Base-by-base conservation (phyloP, 2,888 invertebrate genomes). In the Cyclophora punctaria region DNA sequence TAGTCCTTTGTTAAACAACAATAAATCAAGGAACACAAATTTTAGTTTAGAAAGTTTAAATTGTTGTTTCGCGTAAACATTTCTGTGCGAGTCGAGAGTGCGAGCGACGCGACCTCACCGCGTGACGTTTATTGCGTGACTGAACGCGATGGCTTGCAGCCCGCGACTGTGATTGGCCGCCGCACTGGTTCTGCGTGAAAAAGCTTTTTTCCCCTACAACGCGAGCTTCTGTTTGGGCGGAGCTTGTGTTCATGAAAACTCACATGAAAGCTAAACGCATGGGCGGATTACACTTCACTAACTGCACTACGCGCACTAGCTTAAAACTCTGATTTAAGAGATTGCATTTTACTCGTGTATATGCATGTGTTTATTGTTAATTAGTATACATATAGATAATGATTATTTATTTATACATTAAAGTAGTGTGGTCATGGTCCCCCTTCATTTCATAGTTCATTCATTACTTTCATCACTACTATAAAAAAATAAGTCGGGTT, bases 11-110 rank as follows among this genome's bases (percentile, higher is more conserved):
- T 44, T 7, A 6, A 41, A n/a, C 3, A 41, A 49, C 45, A 1
- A 20, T 50, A 52, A 55, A 50, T 20, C 34, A 5, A 20, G 6
- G 34, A 35, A 46, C 41, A 43, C 7, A 48, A 51, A 47, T 47
- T 5, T 42, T 48, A 51, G 46, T 43, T 41, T 35, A 37, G 35
- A 35, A 63, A 56, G 57, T 65, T 64, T 53, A 55, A 63, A 61
- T 65, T 60, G 58, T 57, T 63, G 62, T 56, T 63, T 70, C 76
- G 71, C 81, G 85, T 83, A 85, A 86, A 85, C 84, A 85, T 80
- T 75, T 63, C 62, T 59, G 50, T 53, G 59, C 55, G 62, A 56
- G 55, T 58, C 51, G 57, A 48, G 34, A 7, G 5, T 4, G n/a
- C 46, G 1, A 41, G 34, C 33, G 1, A 47, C 4, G 67, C 80